phyloP scores from a whole-genome alignment of 2,797 vertebrate genomes.

The Geranospiza caerulescens region DNA sequence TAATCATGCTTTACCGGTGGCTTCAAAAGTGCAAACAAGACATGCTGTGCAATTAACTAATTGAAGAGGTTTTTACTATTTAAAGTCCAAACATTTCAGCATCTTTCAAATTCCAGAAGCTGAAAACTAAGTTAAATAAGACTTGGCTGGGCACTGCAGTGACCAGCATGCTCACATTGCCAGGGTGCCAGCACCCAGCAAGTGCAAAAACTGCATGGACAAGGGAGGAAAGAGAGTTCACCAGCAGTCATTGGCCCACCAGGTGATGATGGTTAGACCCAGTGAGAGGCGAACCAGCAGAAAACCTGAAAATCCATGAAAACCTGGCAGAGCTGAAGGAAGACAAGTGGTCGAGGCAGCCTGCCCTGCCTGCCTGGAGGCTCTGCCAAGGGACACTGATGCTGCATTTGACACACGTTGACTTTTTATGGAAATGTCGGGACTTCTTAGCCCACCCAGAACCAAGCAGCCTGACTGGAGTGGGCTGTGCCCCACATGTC shows the following conservation, averaged over 20 bases:
- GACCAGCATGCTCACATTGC: neutral
- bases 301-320: too few relatives aligned
- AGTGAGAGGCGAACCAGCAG: neutral
- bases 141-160: neutral
- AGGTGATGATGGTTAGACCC: fast-evolving
- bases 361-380: fast-evolving
- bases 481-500: fast-evolving
- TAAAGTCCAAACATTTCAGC: neutral
- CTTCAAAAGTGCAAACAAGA: neutral
- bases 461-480: neutral
- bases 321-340: neutral
- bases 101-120: neutral
- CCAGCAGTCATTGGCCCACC: fast-evolving
- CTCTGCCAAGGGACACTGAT: neutral
- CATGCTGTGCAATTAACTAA: neutral
- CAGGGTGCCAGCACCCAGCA: neutral
- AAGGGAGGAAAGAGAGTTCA: neutral
- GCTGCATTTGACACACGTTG: fast-evolving
- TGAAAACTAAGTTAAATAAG: neutral
- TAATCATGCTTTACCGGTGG: neutral
- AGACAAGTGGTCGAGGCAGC: neutral
- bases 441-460: neutral
- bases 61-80: neutral
- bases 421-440: fast-evolving
- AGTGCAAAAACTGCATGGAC: neutral